phyloP scores from a whole-genome alignment of 2,113 vertebrate genomes.

The Gambusia holbrooki region DNA sequence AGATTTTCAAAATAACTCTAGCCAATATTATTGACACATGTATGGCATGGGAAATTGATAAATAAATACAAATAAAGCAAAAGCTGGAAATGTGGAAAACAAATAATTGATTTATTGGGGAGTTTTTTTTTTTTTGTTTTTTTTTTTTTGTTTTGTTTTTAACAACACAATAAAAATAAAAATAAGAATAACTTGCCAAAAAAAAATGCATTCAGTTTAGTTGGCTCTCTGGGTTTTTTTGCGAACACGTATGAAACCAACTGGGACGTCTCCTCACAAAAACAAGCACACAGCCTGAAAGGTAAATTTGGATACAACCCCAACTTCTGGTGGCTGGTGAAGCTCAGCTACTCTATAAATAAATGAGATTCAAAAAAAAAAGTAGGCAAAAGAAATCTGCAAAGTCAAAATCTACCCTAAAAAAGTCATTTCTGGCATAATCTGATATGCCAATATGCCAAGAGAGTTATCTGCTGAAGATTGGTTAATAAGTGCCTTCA shows the following conservation, averaged over 20 bases:
- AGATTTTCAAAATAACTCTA: background rate
- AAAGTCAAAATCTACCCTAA: too few species aligned
- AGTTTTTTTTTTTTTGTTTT: background rate
- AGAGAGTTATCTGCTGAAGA: background rate
- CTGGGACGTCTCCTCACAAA: constrained; percentile 19
- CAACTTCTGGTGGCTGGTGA: constrained; percentile 23
- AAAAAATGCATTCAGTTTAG: background rate
- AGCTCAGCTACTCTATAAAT: constrained; percentile 10
- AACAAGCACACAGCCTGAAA: constrained; percentile 30
- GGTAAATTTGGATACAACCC: constrained; percentile 18
- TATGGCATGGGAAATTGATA: background rate
- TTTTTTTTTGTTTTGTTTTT: too few species aligned
- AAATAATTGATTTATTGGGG: background rate
- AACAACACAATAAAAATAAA: background rate
- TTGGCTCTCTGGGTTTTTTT: constrained; percentile 15
- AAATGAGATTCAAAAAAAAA: too few species aligned
- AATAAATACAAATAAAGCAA: background rate
- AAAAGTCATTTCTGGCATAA: too few species aligned
- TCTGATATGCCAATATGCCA: too few species aligned
- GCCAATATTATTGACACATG: background rate
- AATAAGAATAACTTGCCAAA: background rate
- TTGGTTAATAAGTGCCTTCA: background rate
- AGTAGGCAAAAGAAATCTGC: too few species aligned
- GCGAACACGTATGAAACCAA: constrained; percentile 22
- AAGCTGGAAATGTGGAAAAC: background rate